These are phyloP conservation scores for Muscicapa striata DNA, from an alignment of 2,797 vertebrate genomes.

Conservation along the genomic window DNA sequence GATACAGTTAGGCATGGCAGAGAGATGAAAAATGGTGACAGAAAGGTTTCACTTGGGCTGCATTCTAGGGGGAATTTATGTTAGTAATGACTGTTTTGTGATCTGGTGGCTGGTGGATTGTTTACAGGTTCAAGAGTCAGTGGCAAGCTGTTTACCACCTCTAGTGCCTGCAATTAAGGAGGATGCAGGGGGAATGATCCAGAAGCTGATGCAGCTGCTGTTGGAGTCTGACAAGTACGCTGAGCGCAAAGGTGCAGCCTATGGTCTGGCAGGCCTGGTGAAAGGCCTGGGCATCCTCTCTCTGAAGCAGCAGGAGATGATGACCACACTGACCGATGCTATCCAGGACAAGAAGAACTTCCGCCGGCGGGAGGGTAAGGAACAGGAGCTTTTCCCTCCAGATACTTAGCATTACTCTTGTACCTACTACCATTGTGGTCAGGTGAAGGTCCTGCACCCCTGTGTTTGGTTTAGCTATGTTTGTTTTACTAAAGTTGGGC, in stretches of 20 bases:
- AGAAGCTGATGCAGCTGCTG: slow-evolving; percentile 92
- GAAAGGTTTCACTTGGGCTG: not conserved
- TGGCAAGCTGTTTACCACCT: slow-evolving; percentile 94
- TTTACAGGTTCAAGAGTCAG: slow-evolving; percentile 94
- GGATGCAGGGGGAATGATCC: slow-evolving; percentile 94
- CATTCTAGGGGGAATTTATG: not conserved
- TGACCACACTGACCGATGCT: slow-evolving; percentile 93
- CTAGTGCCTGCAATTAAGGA: slow-evolving; percentile 96
- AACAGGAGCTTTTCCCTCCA: not conserved
- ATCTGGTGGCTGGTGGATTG: not conserved
- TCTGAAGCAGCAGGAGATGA: slow-evolving; percentile 98
- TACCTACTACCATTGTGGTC: not conserved
- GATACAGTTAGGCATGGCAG: not conserved
- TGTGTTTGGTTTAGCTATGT: not conserved
- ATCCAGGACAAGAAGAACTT: slow-evolving; percentile 99
- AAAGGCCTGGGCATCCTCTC: slow-evolving; percentile 97
- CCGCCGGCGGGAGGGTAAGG: slow-evolving; percentile 91
- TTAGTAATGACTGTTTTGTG: not conserved
- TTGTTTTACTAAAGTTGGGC: not conserved
- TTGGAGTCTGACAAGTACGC: slow-evolving; percentile 97
- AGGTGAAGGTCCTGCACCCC: not conserved
- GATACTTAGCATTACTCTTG: not conserved
- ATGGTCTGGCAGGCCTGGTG: slow-evolving; percentile 93
- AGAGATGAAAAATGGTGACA: not conserved
- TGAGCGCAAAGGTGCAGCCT: slow-evolving; percentile 94